Percentiles rank a stretch among this genome's conserved stretches.
Evolutionary conservation across 2,113 vertebrate species (phyloP).

Genomic region (Glaucidium brasilianum): DNA sequence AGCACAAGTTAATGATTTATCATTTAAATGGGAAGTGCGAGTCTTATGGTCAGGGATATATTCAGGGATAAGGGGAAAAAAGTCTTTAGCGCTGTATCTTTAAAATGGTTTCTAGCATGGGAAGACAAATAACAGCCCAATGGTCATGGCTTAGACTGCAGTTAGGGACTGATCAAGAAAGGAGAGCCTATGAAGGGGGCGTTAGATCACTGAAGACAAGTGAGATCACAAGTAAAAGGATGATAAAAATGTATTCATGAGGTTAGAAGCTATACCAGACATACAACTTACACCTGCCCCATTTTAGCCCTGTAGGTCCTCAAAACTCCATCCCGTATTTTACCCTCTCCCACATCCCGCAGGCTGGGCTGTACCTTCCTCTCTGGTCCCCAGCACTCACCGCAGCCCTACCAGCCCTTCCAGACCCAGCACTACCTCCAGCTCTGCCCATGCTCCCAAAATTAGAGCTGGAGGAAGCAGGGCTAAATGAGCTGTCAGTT

Average conservation of each 20-base stretch:
- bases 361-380: neutral
- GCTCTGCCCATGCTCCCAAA: neutral
- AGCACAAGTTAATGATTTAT: neutral
- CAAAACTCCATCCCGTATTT: neutral
- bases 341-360: neutral
- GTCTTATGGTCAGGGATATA: neutral
- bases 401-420: neutral
- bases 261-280: neutral
- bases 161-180: neutral
- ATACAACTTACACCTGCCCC: neutral
- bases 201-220: neutral
- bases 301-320: neutral
- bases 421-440: neutral
- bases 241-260: neutral
- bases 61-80: neutral
- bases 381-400: neutral
- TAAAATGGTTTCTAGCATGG: neutral
- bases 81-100: neutral
- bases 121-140: neutral
- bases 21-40: fast-evolving
- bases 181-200: neutral
- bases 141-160: neutral
- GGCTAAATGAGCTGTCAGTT: neutral
- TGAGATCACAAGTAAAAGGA: neutral
- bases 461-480: neutral